phyloP scores from a whole-genome alignment of 2,797 vertebrate species.

The Microcaecilia unicolor region DNA sequence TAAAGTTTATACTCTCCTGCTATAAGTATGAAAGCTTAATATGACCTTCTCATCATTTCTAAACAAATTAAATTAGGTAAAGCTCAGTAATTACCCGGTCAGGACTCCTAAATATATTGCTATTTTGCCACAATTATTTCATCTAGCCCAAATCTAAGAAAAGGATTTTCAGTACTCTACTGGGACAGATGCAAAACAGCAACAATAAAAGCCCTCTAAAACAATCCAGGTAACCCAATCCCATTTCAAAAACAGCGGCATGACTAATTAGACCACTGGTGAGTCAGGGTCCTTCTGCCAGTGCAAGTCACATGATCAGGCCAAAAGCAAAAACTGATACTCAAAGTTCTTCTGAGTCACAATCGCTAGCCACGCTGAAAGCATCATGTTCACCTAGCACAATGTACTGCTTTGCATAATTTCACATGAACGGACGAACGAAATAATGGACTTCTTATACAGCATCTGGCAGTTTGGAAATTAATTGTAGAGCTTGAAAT shows the following conservation, averaged over 20 bases:
- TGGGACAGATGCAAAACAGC: slow-evolving; percentile 64
- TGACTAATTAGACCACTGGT: slow-evolving; percentile 63
- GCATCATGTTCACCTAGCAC: too few species aligned
- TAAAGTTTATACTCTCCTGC: too few species aligned
- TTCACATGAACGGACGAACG: too few species aligned
- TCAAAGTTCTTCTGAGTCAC: slow-evolving; percentile 57
- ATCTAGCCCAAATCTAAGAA: slow-evolving; percentile 51
- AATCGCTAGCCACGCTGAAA: too few species aligned
- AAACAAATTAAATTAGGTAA: slow-evolving; percentile 49
- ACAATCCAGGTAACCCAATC: slow-evolving; percentile 69
- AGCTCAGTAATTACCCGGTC: slow-evolving; percentile 52
- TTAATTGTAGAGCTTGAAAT: too few species aligned
- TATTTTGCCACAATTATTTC: slow-evolving; percentile 66
- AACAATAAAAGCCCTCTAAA: slow-evolving; percentile 67
- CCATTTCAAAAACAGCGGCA: slow-evolving; percentile 60
- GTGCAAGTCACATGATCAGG: slow-evolving; percentile 58
- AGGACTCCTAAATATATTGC: slow-evolving; percentile 55
- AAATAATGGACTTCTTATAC: too few species aligned
- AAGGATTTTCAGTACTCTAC: slow-evolving; percentile 69
- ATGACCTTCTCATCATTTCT: too few species aligned
- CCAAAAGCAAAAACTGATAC: slow-evolving; percentile 71
- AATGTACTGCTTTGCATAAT: too few species aligned
- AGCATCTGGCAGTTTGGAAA: too few species aligned
- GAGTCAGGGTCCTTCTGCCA: slow-evolving; percentile 66
- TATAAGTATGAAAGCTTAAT: too few species aligned